Evolutionary conservation across 2,888 invertebrate genomes (phyloP), one percentile per base, ranked within the genome.

Genomic region (Polylopha cassiicola): DNA sequence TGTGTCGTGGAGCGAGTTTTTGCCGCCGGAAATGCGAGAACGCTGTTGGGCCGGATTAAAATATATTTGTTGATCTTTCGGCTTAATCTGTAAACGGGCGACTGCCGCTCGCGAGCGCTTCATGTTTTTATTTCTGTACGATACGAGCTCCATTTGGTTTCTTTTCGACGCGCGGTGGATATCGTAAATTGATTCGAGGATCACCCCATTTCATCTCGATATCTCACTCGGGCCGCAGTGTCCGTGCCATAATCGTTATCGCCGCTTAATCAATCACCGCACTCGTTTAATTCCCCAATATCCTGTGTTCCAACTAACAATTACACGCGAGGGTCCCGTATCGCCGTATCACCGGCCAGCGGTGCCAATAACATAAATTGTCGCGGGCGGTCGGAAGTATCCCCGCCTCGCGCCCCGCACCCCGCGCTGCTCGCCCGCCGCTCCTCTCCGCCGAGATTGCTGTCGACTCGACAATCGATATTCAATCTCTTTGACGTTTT

Each of bases 401-500:
- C 61, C 60, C 55, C 48, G 57, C 48, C 43, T 36, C 36, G 27
- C 44, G 43, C 36, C 50, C 31, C 37, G 30, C 48, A 23, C 32
- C 36, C 31, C 52, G 50, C 38, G 51, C 43, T 48, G 43, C 48
- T 39, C 53, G 38, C 45, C 39, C 44, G 48, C 50, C 46, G 41
- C 45, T 48, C 54, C 46, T 37, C 43, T 47, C 34, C 47, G 16
- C 58, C 57, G 68, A 72, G 72, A 81, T 80, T 74, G 80, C 78
- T 73, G 77, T 76, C 77, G 77, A 73, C 67, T 74, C 72, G 60
- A 74, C 78, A 84, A 84, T 84, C 84, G 80, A 84, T 84, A 84
- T 81, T 84, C 84, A 84, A 82, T 84, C 82, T 84, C 81, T 80
- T 81, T 80, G 79, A 78, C 77, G 73, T 76, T 74, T 73, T 75